phyloP scores from a whole-genome alignment of 64 coral and sea anemone genomes.

The Acropora yongei region DNA sequence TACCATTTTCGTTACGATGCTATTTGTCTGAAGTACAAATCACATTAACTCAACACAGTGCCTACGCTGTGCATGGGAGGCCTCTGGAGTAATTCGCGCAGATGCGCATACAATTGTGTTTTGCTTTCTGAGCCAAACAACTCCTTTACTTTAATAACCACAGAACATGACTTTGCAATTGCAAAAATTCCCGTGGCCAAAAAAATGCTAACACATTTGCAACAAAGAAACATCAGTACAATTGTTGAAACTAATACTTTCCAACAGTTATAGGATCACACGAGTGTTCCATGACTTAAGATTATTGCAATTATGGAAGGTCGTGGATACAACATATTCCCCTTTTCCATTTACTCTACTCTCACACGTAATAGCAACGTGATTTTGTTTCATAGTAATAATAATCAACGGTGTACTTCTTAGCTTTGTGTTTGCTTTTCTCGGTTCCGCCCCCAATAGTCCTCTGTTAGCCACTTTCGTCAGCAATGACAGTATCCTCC shows the following conservation, averaged over 20 bases:
- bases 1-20: neutral
- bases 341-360: too few species aligned
- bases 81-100: neutral
- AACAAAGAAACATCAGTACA: neutral
- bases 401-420: too few species aligned
- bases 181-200: neutral
- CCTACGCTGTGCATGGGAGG: neutral
- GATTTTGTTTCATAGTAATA: too few species aligned
- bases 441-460: too few species aligned
- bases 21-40: neutral
- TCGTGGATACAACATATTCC: too few species aligned
- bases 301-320: too few species aligned
- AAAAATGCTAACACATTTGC: neutral
- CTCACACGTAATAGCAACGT: too few species aligned
- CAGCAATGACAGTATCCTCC: too few species aligned
- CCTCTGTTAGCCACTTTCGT: too few species aligned
- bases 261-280: neutral
- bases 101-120: neutral
- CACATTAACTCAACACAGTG: neutral
- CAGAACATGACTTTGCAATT: neutral
- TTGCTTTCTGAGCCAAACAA: neutral
- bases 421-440: too few species aligned
- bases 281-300: neutral
- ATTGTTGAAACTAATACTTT: neutral
- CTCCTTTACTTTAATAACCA: neutral